Conservation (phyloP, 2,113 vertebrate species). For the Rhinogobius similis region DNA sequence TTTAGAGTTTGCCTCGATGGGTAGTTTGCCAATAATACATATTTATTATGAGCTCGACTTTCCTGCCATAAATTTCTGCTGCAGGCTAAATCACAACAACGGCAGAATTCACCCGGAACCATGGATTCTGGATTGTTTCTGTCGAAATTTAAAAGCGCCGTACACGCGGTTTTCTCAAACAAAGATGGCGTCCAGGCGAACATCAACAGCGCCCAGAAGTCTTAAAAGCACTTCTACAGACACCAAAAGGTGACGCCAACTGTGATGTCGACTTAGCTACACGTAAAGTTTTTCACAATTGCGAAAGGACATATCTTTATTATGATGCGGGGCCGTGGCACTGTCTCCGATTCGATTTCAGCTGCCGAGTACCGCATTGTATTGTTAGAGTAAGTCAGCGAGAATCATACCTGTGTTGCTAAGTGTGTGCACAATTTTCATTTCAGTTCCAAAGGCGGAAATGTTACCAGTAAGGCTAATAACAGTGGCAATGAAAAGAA, state of each 20-base stretch:
- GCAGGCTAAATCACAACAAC: background rate
- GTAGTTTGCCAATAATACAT: no score
- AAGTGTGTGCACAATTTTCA: background rate
- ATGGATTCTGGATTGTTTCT: background rate
- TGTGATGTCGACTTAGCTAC: rapidly evolving
- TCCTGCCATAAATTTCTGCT: background rate
- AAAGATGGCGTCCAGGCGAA: constrained; percentile 67
- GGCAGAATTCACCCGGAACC: background rate
- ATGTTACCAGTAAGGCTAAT: constrained; percentile 35
- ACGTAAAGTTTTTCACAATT: no score
- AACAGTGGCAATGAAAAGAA: constrained; percentile 55
- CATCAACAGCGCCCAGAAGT: constrained; percentile 10
- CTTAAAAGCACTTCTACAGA: constrained; percentile 23
- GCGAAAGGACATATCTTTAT: background rate
- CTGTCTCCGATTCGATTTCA: no score
- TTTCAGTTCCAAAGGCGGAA: constrained; percentile 55
- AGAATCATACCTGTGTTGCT: background rate
- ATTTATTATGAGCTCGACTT: background rate
- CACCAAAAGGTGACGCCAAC: constrained; percentile 46
- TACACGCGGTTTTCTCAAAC: constrained; percentile 51
- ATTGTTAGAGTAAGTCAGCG: background rate
- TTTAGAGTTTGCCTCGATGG: no score
- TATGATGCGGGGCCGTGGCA: no score
- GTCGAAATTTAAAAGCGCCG: background rate
- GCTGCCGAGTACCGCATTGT: background rate